Percentiles rank a stretch among this genome's conserved stretches.
These are phyloP conservation scores for Laothoe populi DNA, from an alignment of 2,888 invertebrate species.

Conservation along the genomic window DNA sequence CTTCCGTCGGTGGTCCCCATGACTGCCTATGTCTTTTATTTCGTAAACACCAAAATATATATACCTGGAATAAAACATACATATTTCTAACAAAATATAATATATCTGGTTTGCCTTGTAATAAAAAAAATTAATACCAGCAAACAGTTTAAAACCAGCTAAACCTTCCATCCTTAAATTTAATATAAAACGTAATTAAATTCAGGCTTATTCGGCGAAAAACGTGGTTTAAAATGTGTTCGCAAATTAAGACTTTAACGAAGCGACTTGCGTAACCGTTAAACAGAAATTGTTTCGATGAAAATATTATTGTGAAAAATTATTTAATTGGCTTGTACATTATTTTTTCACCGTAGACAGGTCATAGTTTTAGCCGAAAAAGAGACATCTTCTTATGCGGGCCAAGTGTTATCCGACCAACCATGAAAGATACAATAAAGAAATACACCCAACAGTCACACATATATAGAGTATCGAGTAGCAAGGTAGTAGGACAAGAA, in stretches of 20 bases:
- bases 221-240: slow-evolving; percentile 14
- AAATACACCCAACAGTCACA: no score
- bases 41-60: no score
- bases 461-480: no score
- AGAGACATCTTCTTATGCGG: no score
- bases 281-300: not conserved
- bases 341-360: not conserved
- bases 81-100: not conserved
- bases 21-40: no score
- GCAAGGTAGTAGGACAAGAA: no score
- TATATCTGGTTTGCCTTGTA: not conserved
- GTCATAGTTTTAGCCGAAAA: no score
- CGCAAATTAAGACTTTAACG: slow-evolving; percentile 13
- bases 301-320: not conserved
- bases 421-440: no score
- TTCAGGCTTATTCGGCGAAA: slow-evolving; percentile 10
- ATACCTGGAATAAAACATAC: no score
- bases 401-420: no score
- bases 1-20: no score
- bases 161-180: not conserved
- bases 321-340: not conserved
- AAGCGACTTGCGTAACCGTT: not conserved
- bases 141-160: not conserved
- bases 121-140: not conserved
- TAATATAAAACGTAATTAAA: slow-evolving; percentile 14